Evolutionary conservation across 2,888 invertebrate genomes (phyloP).

Genomic region (Halocaridina rubra): DNA sequence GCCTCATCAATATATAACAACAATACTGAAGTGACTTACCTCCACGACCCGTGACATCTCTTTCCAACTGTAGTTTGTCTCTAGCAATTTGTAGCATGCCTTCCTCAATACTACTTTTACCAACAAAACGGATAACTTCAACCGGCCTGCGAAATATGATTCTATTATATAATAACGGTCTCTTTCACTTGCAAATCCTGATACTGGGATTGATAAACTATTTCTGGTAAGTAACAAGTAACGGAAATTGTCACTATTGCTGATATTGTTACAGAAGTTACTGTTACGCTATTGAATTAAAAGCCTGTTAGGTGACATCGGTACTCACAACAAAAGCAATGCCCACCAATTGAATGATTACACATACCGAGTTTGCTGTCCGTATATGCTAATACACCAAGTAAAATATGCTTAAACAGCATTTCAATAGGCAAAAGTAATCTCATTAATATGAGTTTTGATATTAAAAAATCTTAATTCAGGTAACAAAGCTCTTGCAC

Average conservation of each 20-base stretch:
- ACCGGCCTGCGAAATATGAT: slow-evolving; percentile 77
- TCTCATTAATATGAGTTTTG: neutral
- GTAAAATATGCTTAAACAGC: neutral
- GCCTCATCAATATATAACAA: neutral
- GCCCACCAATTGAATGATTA: neutral
- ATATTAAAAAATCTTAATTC: no score
- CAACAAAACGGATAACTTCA: slow-evolving; percentile 84
- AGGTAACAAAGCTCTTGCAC: no score
- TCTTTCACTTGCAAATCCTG: no score
- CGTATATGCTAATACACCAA: neutral
- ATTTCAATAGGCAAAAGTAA: neutral
- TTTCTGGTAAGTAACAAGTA: no score
- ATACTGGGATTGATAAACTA: no score
- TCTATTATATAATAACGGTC: no score
- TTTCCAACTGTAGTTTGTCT: slow-evolving; percentile 90
- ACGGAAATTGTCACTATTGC: no score
- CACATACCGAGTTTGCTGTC: neutral
- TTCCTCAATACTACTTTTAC: slow-evolving; percentile 90
- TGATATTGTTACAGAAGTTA: no score
- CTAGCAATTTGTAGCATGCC: slow-evolving; percentile 90
- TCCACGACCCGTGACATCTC: slow-evolving; percentile 76
- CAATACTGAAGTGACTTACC: neutral
- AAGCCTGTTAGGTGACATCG: no score
- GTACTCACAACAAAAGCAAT: no score
- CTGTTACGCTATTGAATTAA: no score